These are phyloP conservation scores for Amphipyra berbera DNA, from an alignment of 2,888 invertebrate species.

Conservation along the genomic window DNA sequence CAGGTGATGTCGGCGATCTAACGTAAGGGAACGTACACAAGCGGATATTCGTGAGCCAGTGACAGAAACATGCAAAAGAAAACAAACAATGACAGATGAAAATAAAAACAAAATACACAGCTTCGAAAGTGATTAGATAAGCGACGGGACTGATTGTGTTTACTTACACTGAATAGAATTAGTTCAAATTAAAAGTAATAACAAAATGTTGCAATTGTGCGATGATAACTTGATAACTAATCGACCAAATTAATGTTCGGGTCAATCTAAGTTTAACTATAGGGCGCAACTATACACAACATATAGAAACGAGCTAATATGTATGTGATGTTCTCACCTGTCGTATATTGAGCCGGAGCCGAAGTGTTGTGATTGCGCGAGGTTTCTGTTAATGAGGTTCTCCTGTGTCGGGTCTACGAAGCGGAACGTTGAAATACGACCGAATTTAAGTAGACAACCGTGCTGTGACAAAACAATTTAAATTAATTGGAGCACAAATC, in stretches of 20 bases:
- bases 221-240: conserved; percentile 58
- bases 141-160: conserved; percentile 70
- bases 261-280: conserved; percentile 61
- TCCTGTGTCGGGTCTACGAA: conserved; percentile 96
- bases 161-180: conserved; percentile 59
- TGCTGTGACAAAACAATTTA: conserved; percentile 87
- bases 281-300: conserved; percentile 75
- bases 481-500: conserved; percentile 29
- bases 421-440: conserved; percentile 95
- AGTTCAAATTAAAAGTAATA: conserved; percentile 67
- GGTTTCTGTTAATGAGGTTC: conserved; percentile 93
- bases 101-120: conserved; percentile 69
- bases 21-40: conserved; percentile 82
- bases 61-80: conserved; percentile 88
- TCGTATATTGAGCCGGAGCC: conserved; percentile 95
- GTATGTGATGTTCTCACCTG: conserved; percentile 89
- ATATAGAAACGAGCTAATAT: conserved; percentile 57
- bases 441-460: conserved; percentile 95
- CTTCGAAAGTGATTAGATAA: conserved; percentile 75
- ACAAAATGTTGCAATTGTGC: conserved; percentile 70
- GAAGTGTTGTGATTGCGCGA: conserved; percentile 92
- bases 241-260: conserved; percentile 50
- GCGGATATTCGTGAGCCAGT: conserved; percentile 88
- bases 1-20: conserved; percentile 87
- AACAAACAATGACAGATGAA: conserved; percentile 79